Base-by-base conservation (phyloP, 2,797 vertebrate genomes). In the Varecia variegata region DNA sequence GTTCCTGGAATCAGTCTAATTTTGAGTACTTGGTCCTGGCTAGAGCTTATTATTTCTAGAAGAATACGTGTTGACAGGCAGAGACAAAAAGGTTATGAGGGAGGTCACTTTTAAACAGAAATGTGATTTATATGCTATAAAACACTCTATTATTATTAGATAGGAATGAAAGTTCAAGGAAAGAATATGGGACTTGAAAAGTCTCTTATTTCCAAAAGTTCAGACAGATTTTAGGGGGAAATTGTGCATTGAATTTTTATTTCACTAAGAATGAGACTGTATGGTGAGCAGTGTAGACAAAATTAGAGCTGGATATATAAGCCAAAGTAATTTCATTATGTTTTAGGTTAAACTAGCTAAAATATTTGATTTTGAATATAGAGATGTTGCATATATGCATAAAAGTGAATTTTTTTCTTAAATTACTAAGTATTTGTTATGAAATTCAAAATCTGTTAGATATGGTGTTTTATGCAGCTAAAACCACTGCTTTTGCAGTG, bases 71-170 rank as follows among this genome's bases (percentile, higher is more conserved):
- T 93, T 97, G 97, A 98, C 97, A 97, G 95, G 95, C 95, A 97
- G 94, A 97, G 97, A 97, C 97, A 96, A 94, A 97, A 97, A 96
- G 97, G 97, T 96, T 96, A 96, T 0, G 7, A 23, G 35, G 95
- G 95, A 96, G 97, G 97, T 97, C 95, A 96, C 45, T 96, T 97
- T 98, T 96, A 97, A 97, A 92, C 96, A 96, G 96, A 97, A 97
- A 97, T 96, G 92, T 97, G 97, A 98, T 98, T 98, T 98, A 97
- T 98, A 93, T 93, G 96, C 95, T 93, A 97, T 97, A 96, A 97
- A 97, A 95, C 83, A 95, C 95, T 97, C 95, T 95, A 96, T 97
- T 97, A 98, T 97, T 97, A 97, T 96, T 97, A 97, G 90, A 93
- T 96, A 90, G 83, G 77, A 95, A 90, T 95, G 76, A 77, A 96